Conservation (phyloP, 1,140 invertebrate species). For the Hylyphantes graminicola region DNA sequence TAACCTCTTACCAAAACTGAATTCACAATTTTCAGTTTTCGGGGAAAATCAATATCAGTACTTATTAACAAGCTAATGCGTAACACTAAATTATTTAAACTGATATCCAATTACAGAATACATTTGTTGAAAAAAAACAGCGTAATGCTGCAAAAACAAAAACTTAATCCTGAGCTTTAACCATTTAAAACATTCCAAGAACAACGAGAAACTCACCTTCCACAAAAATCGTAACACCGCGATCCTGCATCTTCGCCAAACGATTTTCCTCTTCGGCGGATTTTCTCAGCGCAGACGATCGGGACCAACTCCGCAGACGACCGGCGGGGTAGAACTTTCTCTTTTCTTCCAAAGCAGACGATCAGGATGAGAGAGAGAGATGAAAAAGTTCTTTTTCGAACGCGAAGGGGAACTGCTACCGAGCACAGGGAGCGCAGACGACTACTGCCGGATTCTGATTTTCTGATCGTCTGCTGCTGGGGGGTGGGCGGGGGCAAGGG, state of each 20-base stretch:
- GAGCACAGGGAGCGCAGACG: no score
- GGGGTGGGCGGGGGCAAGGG: no score
- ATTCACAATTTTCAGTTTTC: no score
- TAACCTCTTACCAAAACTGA: no score
- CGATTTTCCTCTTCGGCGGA: neutral
- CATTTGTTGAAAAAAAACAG: neutral
- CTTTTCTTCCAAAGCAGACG: neutral
- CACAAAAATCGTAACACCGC: slow-evolving; percentile 6
- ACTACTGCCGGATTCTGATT: no score
- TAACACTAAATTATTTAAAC: neutral
- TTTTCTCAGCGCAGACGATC: slow-evolving; percentile 6
- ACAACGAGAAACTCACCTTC: slow-evolving; percentile 18
- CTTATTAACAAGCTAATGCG: neutral
- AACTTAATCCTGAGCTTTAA: neutral
- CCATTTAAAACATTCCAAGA: neutral
- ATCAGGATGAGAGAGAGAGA: no score
- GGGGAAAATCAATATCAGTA: neutral
- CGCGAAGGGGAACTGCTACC: no score
- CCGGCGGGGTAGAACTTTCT: neutral
- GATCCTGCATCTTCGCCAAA: slow-evolving; percentile 18
- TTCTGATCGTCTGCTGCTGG: no score
- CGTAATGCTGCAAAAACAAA: neutral
- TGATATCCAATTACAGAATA: neutral
- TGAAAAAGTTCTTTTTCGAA: no score
- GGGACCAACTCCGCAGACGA: neutral